Base-by-base conservation (phyloP, 2,888 invertebrate genomes). In the Ennomos quercinarius region DNA sequence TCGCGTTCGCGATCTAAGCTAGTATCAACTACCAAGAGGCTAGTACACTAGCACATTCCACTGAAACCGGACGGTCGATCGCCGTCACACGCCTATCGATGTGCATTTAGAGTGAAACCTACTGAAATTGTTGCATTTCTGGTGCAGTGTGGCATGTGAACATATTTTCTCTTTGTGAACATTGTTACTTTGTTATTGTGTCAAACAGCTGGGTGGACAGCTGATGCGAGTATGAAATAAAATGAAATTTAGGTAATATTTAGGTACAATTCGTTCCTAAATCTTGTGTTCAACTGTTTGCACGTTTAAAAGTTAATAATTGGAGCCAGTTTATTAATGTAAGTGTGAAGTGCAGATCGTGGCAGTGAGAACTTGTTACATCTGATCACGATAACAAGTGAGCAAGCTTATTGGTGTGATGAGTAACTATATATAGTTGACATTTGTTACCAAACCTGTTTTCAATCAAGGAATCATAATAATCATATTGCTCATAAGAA, bases 21-120 rank as follows among this genome's bases (percentile, higher is more conserved):
- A 91, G 90, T 90, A 87, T 3, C 81, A 85, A 11, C 17, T 17
- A 48, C 42, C 37, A 27, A 48, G 46, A 37, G 39, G 35, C 71
- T 82, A 91, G 91, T 91, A 89, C 82, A 86, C 78, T 80, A 84
- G 84, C 84, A 91, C 91, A 91, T 91, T 92, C 91, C 91, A 89
- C 74, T 71, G 51, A 40, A 67, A 71, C 74, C 73, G 72, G 77
- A 78, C 84, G 82, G 81, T 72, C 78, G 83, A 70, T 71, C 66
- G 61, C 72, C 66, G 71, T 72, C 69, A 72, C 69, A 71, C 71
- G 76, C 72, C 76, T 72, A 70, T 78, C 77, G 74, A 83, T 78
- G 84, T 88, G 89, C 88, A 91, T 89, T 90, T 91, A 89, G 76
- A 83, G 85, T 87, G 79, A 81, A 80, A 77, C 68, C 68, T 71